phyloP scores from a whole-genome alignment of 2,797 vertebrate genomes.

The Anolis apletophallus region DNA sequence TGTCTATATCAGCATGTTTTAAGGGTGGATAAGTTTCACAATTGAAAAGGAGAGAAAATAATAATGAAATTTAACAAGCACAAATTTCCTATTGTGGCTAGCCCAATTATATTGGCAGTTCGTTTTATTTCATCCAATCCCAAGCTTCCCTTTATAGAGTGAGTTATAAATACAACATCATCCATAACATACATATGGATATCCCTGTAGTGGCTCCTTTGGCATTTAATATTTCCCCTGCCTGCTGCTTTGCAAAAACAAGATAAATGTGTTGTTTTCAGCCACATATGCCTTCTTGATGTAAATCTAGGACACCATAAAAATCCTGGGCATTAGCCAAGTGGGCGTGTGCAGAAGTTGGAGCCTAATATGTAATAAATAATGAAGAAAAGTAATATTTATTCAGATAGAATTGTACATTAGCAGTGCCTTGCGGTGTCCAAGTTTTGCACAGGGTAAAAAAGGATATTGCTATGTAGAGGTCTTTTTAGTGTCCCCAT shows the following conservation, averaged over 20 bases:
- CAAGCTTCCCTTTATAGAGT: constrained; percentile 3
- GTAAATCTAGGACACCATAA: neutral
- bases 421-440: neutral
- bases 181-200: neutral
- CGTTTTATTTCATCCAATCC: constrained; percentile 18
- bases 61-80: constrained; percentile 45
- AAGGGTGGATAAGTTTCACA: constrained; percentile 23
- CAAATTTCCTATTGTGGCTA: neutral
- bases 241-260: constrained; percentile 17
- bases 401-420: neutral
- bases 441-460: neutral
- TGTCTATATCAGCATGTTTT: constrained; percentile 47
- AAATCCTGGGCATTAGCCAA: neutral
- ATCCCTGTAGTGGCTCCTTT: constrained; percentile 19
- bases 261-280: neutral
- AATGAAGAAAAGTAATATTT: neutral
- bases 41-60: constrained; percentile 42
- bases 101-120: constrained; percentile 37
- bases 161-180: neutral
- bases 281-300: neutral
- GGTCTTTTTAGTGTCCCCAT: no score
- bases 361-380: neutral
- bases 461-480: neutral
- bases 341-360: neutral
- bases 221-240: constrained; percentile 6